Conservation (phyloP, 2,113 vertebrate species). For the Cercopithecus mona region DNA sequence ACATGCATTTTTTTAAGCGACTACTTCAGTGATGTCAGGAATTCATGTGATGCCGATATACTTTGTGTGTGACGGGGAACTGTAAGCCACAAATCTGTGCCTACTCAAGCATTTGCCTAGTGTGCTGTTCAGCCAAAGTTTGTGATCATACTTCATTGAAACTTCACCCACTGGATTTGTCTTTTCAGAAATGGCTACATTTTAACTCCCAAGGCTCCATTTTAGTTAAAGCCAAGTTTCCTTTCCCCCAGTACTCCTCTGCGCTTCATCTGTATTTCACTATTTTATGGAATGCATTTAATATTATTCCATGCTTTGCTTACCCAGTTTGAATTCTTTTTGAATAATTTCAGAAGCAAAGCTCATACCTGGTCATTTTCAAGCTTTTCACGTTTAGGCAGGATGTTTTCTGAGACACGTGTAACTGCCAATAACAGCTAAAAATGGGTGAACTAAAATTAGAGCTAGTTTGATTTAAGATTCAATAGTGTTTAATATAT, state of each 20-base stretch:
- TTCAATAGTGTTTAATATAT: neutral
- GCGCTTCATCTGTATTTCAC: slow-evolving; percentile 17
- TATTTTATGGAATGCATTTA: slow-evolving; percentile 4
- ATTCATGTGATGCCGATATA: neutral
- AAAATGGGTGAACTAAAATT: slow-evolving; percentile 50
- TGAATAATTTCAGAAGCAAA: slow-evolving; percentile 55
- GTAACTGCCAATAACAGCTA: neutral
- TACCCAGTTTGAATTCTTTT: slow-evolving; percentile 54
- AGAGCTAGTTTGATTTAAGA: slow-evolving; percentile 28
- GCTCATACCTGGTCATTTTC: slow-evolving; percentile 45
- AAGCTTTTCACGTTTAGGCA: neutral
- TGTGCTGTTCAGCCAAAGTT: neutral
- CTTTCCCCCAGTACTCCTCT: neutral
- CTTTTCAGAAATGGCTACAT: slow-evolving; percentile 53
- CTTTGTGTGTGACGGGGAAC: neutral
- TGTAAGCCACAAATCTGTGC: neutral
- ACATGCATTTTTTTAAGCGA: neutral
- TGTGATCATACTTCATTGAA: slow-evolving; percentile 42
- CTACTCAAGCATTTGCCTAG: neutral
- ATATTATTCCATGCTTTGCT: slow-evolving; percentile 7
- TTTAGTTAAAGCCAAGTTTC: slow-evolving; percentile 62
- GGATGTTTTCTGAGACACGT: neutral
- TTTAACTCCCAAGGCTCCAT: slow-evolving; percentile 56
- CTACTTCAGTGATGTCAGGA: neutral
- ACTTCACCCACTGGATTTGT: slow-evolving; percentile 47